These are phyloP conservation scores for Melitaea cinxia DNA, from an alignment of 1,140 invertebrate genomes.

Conservation along the genomic window DNA sequence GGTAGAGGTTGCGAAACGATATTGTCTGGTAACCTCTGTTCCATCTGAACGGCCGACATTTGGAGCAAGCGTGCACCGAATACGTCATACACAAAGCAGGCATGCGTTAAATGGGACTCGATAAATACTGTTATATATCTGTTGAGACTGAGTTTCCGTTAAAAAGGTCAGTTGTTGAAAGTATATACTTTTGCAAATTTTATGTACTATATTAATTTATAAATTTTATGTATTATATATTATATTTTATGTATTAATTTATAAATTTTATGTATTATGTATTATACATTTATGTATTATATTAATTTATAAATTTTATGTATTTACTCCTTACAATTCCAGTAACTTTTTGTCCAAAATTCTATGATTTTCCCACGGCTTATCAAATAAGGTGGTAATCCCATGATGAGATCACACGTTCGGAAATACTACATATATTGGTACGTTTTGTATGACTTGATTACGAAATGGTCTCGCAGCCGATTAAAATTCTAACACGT, in stretches of 20 bases:
- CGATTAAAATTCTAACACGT: slow-evolving; percentile 28
- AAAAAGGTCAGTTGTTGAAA: slow-evolving; percentile 2
- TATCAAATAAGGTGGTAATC: slow-evolving; percentile 20
- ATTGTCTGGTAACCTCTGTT: slow-evolving; percentile 56
- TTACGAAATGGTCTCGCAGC: slow-evolving; percentile 18
- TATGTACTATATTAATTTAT: too few species aligned
- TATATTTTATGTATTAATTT: too few species aligned
- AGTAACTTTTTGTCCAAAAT: too few species aligned
- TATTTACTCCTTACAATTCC: too few species aligned
- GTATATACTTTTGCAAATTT: too few species aligned
- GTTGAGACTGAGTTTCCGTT: not conserved
- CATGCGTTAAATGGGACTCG: slow-evolving; percentile 18
- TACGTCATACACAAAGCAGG: slow-evolving; percentile 15
- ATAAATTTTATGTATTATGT: too few species aligned
- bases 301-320: too few species aligned
- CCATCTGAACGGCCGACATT: slow-evolving; percentile 40
- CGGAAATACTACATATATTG: slow-evolving; percentile 6
- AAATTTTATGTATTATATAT: too few species aligned
- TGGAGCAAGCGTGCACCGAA: slow-evolving; percentile 35
- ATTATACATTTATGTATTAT: too few species aligned
- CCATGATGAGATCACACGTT: slow-evolving; percentile 34
- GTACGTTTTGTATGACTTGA: slow-evolving; percentile 19
- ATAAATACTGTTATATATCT: slow-evolving; percentile 19
- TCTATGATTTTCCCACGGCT: slow-evolving; percentile 14
- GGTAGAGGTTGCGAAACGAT: slow-evolving; percentile 55